Percentiles rank a stretch among this genome's conserved stretches.
These are phyloP conservation scores for Ostrea edulis DNA, from an alignment of 1,140 invertebrate species.

Conservation along the genomic window DNA sequence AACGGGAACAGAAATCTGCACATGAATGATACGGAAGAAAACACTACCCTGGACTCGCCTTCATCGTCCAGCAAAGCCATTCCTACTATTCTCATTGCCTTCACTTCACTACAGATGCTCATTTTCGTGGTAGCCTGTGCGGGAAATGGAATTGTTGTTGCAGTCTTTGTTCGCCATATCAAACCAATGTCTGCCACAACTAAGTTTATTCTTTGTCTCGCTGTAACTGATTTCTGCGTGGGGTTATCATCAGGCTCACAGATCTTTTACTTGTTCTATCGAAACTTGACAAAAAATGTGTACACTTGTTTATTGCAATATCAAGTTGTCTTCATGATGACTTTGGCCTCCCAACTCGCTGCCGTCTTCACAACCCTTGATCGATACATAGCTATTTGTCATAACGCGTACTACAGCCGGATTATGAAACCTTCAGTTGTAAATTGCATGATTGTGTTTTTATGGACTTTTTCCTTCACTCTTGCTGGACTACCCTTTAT, in stretches of 20 bases:
- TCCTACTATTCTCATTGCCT: conserved; percentile 49
- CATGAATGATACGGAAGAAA: not conserved
- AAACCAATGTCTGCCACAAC: conserved; percentile 48
- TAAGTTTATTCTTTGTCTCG: conserved; percentile 58
- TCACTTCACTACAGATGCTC: conserved; percentile 53
- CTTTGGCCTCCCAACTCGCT: conserved; percentile 53
- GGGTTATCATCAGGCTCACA: conserved; percentile 54
- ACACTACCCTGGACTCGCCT: not conserved
- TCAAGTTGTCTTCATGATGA: conserved; percentile 52
- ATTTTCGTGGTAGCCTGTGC: conserved; percentile 53
- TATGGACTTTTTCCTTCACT: conserved; percentile 52
- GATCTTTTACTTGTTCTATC: conserved; percentile 56
- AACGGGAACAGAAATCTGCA: too few species aligned
- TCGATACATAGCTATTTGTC: conserved; percentile 59
- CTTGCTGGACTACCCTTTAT: conserved; percentile 42
- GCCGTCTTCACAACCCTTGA: conserved; percentile 57
- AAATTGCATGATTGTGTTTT: conserved; percentile 43
- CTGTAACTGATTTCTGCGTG: conserved; percentile 59
- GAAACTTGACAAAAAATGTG: conserved; percentile 38
- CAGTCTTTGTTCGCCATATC: conserved; percentile 49
- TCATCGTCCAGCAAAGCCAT: not conserved
- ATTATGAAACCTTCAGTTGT: conserved; percentile 47
- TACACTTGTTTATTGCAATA: conserved; percentile 56
- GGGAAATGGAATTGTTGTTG: conserved; percentile 56
- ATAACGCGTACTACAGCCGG: conserved; percentile 41